Percentiles rank a stretch among this genome's conserved stretches.
These are phyloP conservation scores for Drosophila lowei DNA, from an alignment of 1,140 invertebrate genomes.

Conservation along the genomic window DNA sequence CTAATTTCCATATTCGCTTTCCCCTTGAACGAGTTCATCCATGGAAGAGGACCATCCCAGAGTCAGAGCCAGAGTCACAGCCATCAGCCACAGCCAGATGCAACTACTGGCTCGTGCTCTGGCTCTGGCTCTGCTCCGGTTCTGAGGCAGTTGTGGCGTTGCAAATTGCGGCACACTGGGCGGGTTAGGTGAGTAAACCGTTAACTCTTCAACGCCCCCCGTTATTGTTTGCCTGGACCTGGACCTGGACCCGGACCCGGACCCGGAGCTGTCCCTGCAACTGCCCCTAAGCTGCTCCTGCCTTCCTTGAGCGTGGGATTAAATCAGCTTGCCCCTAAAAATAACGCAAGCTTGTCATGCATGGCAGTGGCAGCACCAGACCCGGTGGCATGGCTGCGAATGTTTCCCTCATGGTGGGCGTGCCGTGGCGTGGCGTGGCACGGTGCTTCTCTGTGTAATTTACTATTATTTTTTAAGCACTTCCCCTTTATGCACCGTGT, in stretches of 20 bases:
- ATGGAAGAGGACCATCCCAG: not conserved
- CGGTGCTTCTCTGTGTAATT: slow-evolving; percentile 67
- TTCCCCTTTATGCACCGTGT: slow-evolving; percentile 66
- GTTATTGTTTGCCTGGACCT: slow-evolving; percentile 11
- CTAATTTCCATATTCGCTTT: slow-evolving; percentile 20
- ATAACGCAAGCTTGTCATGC: slow-evolving; percentile 78
- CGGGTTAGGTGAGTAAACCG: slow-evolving; percentile 48
- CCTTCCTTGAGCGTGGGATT: slow-evolving; percentile 40
- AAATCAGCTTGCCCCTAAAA: slow-evolving; percentile 72
- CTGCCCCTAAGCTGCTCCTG: slow-evolving; percentile 7
- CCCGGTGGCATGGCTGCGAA: not conserved
- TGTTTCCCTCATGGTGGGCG: not conserved
- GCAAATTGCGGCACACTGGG: slow-evolving; percentile 52
- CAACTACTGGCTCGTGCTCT: slow-evolving; percentile 30
- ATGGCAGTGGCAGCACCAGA: slow-evolving; percentile 26
- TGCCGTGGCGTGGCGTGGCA: slow-evolving; percentile 26
- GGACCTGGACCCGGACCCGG: slow-evolving; percentile 12
- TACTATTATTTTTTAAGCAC: slow-evolving; percentile 79
- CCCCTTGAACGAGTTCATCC: not conserved
- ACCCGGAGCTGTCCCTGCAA: slow-evolving; percentile 1
- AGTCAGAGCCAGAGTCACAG: not conserved
- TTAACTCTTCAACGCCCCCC: slow-evolving; percentile 47
- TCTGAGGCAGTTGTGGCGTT: slow-evolving; percentile 30
- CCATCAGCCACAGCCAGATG: slow-evolving; percentile 11
- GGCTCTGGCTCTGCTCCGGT: slow-evolving; percentile 24